These are phyloP conservation scores for Leuctra nigra DNA, from an alignment of 2,888 invertebrate genomes.

Conservation along the genomic window DNA sequence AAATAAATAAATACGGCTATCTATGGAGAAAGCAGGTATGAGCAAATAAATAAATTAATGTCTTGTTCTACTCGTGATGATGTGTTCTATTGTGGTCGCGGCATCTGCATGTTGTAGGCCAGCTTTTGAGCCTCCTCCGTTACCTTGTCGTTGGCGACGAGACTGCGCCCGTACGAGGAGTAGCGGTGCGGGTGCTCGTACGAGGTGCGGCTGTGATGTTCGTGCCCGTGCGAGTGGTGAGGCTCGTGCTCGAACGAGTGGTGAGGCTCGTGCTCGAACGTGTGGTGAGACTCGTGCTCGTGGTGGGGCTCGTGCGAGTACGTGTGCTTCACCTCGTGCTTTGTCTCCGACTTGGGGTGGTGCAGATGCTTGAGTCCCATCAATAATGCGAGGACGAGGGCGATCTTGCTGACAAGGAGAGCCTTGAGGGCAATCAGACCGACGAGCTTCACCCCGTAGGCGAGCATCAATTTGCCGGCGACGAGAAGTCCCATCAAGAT, in stretches of 20 bases:
- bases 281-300: too few species aligned
- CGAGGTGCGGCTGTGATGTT: too few species aligned
- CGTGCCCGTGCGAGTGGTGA: too few species aligned
- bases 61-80: too few species aligned
- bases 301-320: constrained; percentile 40
- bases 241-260: too few species aligned
- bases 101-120: constrained; percentile 18
- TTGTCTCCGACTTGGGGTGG: constrained; percentile 53
- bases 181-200: constrained; percentile 65
- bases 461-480: constrained; percentile 57
- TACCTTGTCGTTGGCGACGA: not conserved
- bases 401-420: constrained; percentile 64
- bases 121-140: constrained; percentile 11
- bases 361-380: constrained; percentile 66
- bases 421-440: constrained; percentile 66
- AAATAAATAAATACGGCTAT: too few species aligned
- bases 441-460: constrained; percentile 60
- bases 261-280: too few species aligned
- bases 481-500: constrained; percentile 39
- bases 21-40: too few species aligned
- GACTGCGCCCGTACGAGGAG: constrained; percentile 44
- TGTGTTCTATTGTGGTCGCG: too few species aligned
- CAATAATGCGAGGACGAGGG: constrained; percentile 63
- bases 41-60: too few species aligned
- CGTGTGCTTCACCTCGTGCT: not conserved